Conservation (phyloP, 2,888 invertebrate species). For the Sinelater perroti region DNA sequence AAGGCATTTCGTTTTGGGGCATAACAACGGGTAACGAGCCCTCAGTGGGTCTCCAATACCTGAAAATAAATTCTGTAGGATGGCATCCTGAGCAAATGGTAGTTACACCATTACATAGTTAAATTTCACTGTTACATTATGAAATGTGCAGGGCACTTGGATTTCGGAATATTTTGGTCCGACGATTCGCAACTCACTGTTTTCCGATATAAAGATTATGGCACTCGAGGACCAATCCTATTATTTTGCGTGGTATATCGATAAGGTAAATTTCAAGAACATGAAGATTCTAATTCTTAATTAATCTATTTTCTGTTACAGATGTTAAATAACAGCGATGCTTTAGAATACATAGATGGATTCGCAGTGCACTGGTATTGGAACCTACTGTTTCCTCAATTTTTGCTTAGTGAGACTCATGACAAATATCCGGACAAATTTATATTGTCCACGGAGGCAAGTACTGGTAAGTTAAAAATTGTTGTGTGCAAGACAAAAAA, state of each 20-base stretch:
- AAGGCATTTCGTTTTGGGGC: slow-evolving; percentile 80
- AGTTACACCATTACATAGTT: too few species aligned
- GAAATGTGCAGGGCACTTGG: slow-evolving; percentile 77
- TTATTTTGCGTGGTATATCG: slow-evolving; percentile 71
- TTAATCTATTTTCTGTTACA: too few species aligned
- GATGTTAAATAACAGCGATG: slow-evolving; percentile 57
- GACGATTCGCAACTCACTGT: slow-evolving; percentile 67
- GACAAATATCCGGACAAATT: slow-evolving; percentile 58
- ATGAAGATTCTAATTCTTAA: too few species aligned
- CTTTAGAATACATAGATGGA: slow-evolving; percentile 74
- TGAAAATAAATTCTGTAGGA: slow-evolving; percentile 76
- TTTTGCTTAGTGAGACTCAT: slow-evolving; percentile 66
- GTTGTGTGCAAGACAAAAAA: too few species aligned
- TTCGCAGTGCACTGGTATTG: slow-evolving; percentile 87
- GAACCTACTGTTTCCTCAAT: slow-evolving; percentile 68
- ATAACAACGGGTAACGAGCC: slow-evolving; percentile 92
- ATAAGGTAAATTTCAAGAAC: slow-evolving; percentile 60
- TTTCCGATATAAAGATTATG: slow-evolving; percentile 72
- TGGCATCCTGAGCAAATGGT: slow-evolving; percentile 69
- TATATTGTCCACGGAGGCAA: slow-evolving; percentile 84
- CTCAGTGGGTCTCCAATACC: slow-evolving; percentile 64
- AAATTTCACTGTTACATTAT: too few species aligned
- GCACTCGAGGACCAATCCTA: slow-evolving; percentile 80
- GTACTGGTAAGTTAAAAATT: too few species aligned
- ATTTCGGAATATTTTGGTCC: slow-evolving; percentile 79